A percentile compares a stretch with the other conserved stretches of the same genome.
Conservation (phyloP, 2,113 vertebrate genomes). For the Corvus moneduloides region DNA sequence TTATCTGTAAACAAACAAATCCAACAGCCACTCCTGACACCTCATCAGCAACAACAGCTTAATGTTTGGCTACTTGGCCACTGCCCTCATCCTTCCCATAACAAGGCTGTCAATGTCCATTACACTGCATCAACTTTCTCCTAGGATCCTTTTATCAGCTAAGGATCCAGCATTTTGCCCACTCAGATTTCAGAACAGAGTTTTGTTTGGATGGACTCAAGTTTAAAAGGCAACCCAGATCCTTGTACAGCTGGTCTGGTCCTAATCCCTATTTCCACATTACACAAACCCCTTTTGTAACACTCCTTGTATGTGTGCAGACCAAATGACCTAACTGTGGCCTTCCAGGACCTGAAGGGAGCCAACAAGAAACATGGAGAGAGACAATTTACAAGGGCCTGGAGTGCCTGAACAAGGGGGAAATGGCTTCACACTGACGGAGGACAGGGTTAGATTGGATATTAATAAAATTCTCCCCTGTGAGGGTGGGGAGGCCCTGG, state of each 20-base stretch:
- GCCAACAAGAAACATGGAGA: background rate
- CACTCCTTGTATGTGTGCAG: background rate
- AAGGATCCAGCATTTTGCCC: constrained; percentile 90
- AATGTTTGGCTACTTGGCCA: background rate
- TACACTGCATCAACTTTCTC: background rate
- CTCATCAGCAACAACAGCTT: background rate
- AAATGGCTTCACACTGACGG: background rate
- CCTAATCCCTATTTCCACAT: background rate
- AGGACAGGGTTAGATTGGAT: background rate
- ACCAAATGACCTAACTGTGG: background rate
- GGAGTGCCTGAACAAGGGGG: background rate
- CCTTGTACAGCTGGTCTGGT: background rate
- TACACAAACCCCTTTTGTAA: accelerated
- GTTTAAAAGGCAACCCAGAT: background rate
- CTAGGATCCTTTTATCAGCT: constrained; percentile 83
- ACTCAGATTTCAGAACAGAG: constrained; percentile 88
- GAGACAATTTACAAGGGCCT: background rate
- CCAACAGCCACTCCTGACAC: background rate
- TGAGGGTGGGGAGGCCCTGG: background rate
- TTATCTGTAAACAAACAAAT: constrained; percentile 9
- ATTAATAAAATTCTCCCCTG: background rate
- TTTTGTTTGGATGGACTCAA: background rate
- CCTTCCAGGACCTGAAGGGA: background rate
- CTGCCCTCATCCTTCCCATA: background rate
- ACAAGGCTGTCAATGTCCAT: background rate